These are phyloP conservation scores for Yoshiicerus persimilis DNA, from an alignment of 1,140 invertebrate species.

Conservation along the genomic window DNA sequence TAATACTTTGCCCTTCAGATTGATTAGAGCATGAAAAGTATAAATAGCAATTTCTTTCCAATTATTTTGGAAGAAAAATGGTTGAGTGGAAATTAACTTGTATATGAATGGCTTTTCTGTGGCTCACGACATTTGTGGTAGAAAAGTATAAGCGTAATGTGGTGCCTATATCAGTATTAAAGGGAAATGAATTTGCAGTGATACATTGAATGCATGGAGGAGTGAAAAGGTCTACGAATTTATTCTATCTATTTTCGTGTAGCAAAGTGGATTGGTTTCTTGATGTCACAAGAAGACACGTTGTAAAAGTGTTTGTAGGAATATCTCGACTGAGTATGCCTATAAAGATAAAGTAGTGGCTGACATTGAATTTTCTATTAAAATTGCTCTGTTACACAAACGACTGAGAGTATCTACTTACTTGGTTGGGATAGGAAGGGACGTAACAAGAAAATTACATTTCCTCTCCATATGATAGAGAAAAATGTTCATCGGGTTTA, in stretches of 20 bases:
- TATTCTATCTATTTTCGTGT: background rate
- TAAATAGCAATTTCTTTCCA: too few relatives aligned
- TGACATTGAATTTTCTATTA: background rate
- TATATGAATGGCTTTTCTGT: too few relatives aligned
- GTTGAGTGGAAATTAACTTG: too few relatives aligned
- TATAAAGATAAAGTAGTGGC: background rate
- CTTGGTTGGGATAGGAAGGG: background rate
- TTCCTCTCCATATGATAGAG: background rate
- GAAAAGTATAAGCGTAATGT: too few relatives aligned
- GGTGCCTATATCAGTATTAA: too few relatives aligned
- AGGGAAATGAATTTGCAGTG: too few relatives aligned
- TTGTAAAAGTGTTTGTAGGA: background rate
- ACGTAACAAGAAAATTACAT: background rate
- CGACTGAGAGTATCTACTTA: background rate
- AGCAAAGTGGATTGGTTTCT: background rate
- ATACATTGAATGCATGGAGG: too few relatives aligned
- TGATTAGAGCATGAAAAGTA: too few relatives aligned
- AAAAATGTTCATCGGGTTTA: background rate
- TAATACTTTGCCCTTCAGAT: too few relatives aligned
- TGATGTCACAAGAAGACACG: background rate
- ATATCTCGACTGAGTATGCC: too few relatives aligned
- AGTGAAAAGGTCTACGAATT: background rate
- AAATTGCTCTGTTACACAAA: background rate
- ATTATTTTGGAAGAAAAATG: too few relatives aligned
- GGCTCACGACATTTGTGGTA: too few relatives aligned